A percentile compares a stretch with the other conserved stretches of the same genome.
These are phyloP conservation scores for Trissoscelio sp. DNA, from an alignment of 2,888 invertebrate genomes.

Conservation along the genomic window DNA sequence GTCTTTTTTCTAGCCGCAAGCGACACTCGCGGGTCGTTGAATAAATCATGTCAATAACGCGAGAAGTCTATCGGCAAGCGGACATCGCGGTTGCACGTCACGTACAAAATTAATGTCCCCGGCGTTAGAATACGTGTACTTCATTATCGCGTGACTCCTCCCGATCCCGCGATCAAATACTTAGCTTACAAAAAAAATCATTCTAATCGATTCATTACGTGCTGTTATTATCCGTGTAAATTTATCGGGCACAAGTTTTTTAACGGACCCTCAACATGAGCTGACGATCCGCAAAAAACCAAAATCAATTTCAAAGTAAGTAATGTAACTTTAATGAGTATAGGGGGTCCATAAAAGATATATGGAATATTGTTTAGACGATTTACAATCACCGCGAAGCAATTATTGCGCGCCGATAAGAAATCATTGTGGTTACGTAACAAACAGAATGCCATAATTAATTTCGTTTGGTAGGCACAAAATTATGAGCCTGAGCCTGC, in stretches of 20 bases:
- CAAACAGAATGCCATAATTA: neutral
- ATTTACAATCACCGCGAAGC: neutral
- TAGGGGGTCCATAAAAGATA: too few species aligned
- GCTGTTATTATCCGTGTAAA: too few species aligned
- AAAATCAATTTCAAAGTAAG: constrained; percentile 39
- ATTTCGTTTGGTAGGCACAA: constrained; percentile 9
- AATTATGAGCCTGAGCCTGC: neutral
- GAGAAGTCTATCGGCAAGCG: neutral
- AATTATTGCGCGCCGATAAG: constrained; percentile 1
- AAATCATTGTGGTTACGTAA: constrained; percentile 14
- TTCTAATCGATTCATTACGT: constrained; percentile 39
- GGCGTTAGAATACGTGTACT: constrained; percentile 17
- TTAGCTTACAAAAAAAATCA: too few species aligned
- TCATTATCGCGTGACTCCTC: constrained; percentile 15
- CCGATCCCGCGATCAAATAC: neutral
- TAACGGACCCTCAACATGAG: neutral
- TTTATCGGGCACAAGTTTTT: neutral
- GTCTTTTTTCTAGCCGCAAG: constrained; percentile 28
- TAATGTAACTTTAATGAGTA: neutral
- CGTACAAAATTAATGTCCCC: constrained; percentile 35
- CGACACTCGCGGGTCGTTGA: constrained; percentile 17
- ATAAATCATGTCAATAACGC: constrained; percentile 44
- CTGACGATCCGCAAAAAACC: constrained; percentile 6
- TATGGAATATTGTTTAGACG: neutral
- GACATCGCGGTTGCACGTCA: neutral